phyloP scores from a whole-genome alignment of 2,888 invertebrate species.

The Dolichopus griseipennis region DNA sequence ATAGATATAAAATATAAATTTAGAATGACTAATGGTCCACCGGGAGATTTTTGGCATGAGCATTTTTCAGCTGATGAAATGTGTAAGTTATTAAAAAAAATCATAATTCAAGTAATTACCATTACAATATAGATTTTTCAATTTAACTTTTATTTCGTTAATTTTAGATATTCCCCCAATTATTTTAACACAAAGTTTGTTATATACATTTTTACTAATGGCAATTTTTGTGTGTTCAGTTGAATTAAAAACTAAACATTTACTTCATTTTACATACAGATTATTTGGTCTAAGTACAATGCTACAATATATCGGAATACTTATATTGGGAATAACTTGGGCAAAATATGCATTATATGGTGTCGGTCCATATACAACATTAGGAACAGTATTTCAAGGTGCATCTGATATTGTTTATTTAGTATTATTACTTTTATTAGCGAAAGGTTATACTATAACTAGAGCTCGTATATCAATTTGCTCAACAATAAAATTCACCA shows the following conservation, averaged over 20 bases:
- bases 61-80: slow-evolving; percentile 94
- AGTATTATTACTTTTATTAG: slow-evolving; percentile 68
- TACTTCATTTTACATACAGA: slow-evolving; percentile 83
- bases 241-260: slow-evolving; percentile 66
- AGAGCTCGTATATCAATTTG: slow-evolving; percentile 65
- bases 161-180: slow-evolving; percentile 76
- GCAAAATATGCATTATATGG: slow-evolving; percentile 72
- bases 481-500: slow-evolving; percentile 65
- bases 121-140: neutral
- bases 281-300: slow-evolving; percentile 65
- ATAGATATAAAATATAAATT: slow-evolving; percentile 71
- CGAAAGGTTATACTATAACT: slow-evolving; percentile 86
- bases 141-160: slow-evolving; percentile 17
- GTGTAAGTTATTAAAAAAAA: slow-evolving; percentile 53
- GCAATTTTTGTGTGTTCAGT: slow-evolving; percentile 66
- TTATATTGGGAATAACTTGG: slow-evolving; percentile 61
- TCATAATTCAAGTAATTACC: too few relatives aligned
- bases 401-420: slow-evolving; percentile 67
- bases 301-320: slow-evolving; percentile 61
- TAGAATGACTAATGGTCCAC: slow-evolving; percentile 78
- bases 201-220: slow-evolving; percentile 62
- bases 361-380: slow-evolving; percentile 46
- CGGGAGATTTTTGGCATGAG: slow-evolving; percentile 72
- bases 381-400: slow-evolving; percentile 52
- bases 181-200: slow-evolving; percentile 62